A percentile compares a stretch with the other conserved stretches of the same genome.
Evolutionary conservation across 2,113 vertebrate species (phyloP).

Genomic region (Lanius collurio): DNA sequence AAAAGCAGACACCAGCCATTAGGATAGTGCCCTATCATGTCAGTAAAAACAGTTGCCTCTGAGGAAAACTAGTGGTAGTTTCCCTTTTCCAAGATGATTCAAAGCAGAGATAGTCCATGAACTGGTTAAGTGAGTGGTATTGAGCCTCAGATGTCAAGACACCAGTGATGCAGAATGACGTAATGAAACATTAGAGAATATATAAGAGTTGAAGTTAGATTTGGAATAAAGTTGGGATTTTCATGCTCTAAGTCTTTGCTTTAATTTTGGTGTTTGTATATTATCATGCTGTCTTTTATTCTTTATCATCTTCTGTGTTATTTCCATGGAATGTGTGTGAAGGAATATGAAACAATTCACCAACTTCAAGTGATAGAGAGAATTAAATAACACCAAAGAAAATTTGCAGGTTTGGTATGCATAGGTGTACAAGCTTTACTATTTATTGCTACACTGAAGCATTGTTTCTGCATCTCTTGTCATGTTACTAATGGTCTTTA

Average conservation of each 20-base stretch:
- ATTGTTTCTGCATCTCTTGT: neutral
- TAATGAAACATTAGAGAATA: neutral
- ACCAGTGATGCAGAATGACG: neutral
- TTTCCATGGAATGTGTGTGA: neutral
- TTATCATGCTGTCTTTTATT: neutral
- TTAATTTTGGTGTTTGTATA: neutral
- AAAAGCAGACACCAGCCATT: neutral
- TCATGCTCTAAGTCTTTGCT: neutral
- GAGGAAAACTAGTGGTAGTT: neutral
- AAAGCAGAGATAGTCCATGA: neutral
- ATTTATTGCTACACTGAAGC: neutral
- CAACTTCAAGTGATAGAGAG: neutral
- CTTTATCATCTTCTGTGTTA: neutral
- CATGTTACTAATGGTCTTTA: neutral
- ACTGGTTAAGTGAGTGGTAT: neutral
- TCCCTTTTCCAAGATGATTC: neutral
- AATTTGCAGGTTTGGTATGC: neutral
- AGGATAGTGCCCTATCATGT: neutral
- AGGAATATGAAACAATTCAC: neutral
- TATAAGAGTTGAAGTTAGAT: neutral
- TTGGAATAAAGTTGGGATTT: neutral
- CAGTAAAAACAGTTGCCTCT: neutral
- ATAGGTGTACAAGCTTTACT: neutral
- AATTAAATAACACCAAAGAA: neutral
- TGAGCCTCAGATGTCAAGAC: neutral